phyloP scores from a whole-genome alignment of 1,140 invertebrate genomes.

The Ceratina calcarata region DNA sequence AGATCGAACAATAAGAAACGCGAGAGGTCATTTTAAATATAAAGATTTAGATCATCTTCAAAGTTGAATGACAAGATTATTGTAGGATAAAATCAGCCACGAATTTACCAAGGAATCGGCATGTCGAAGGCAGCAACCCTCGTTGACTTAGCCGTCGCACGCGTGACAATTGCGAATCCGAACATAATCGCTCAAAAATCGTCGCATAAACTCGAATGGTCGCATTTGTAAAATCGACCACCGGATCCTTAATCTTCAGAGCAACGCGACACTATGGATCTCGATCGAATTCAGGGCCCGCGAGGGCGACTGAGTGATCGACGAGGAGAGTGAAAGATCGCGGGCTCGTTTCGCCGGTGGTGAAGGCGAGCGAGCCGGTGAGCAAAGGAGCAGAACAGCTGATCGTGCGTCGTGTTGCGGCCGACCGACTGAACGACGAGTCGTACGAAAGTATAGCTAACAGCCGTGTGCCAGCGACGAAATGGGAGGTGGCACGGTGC shows the following conservation, averaged over 20 bases:
- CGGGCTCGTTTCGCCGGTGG: neutral
- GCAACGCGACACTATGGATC: neutral
- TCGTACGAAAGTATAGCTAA: conserved; percentile 60
- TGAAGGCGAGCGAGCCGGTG: neutral
- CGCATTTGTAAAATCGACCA: neutral
- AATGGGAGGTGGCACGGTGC: conserved; percentile 68
- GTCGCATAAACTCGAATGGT: neutral
- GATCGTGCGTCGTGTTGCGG: conserved; percentile 48
- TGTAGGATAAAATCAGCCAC: neutral
- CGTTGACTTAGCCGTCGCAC: conserved; percentile 4
- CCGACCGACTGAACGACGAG: conserved; percentile 59
- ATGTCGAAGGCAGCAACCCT: neutral
- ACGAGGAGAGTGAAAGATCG: neutral
- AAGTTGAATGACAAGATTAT: neutral
- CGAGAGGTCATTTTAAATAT: neutral
- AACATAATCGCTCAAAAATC: conserved; percentile 8
- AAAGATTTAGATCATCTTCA: no score
- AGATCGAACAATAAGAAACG: no score
- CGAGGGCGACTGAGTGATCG: neutral
- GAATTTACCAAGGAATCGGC: neutral
- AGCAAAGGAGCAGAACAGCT: conserved; percentile 5
- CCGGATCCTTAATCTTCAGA: neutral
- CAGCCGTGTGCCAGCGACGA: conserved; percentile 51
- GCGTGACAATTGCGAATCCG: neutral
- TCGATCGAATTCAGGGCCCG: neutral